Evolutionary conservation across 2,113 vertebrate species (phyloP), one percentile per base, ranked within the genome.

Genomic region (Myotis yumanensis): DNA sequence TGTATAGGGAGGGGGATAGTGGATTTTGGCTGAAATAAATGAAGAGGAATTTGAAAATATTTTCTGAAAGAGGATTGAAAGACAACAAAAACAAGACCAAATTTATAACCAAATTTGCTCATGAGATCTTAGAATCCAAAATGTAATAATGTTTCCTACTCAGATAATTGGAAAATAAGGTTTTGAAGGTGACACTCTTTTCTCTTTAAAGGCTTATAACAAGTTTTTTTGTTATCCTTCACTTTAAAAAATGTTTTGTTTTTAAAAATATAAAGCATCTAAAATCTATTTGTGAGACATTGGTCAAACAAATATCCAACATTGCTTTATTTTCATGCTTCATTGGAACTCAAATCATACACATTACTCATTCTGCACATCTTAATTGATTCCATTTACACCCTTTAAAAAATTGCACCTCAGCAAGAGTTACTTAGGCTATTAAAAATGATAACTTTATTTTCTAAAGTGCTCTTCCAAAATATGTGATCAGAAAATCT

Each of bases 381-480:
- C 64, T 57, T 85, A 95, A 88, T 48, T 88, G 82, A 92, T 48
- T 94, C n/a, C 92, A 32, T 95, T 93, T 94, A 79, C 3, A 92
- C 46, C 25, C 11, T 88, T 72, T 7, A 72, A 80, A 86, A 93
- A 72, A 11, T 81, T 80, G 11, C n/a, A 92, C 23, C 25, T 89
- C 79, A 48, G 7, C 54, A 51, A 94, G 69, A 76, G n/a, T 93
- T 59, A 93, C 43, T 90, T 90, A 71, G 37, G 28, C 22, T 90
- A 92, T 25, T 66, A 71, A 92, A 93, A 80, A 68, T 77, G 69
- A 92, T 11, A 86, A 82, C 93, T 84, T 89, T 89, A 83, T 94
- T 94, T 96, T 93, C 71, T 75, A 71, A 79, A 94, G 51, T 80
- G 66, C 16, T 77, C 9, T 97, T 80, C n/a, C 32, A 91, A 95